Base-by-base conservation (phyloP, 2,113 vertebrate genomes). In the Dolichotis patagonum region DNA sequence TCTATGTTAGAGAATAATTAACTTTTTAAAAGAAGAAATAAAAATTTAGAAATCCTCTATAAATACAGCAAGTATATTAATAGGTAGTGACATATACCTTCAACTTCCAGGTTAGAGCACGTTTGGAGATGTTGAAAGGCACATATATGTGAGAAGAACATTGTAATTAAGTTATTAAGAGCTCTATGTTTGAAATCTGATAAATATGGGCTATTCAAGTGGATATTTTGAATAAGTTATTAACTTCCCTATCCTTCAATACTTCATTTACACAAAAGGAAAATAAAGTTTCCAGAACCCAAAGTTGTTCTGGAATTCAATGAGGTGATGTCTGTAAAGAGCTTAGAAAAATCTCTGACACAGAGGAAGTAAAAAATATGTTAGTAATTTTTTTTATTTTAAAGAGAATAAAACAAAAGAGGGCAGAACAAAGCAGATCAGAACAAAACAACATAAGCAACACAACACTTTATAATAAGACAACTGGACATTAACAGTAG, bases 91-190 rank as follows among this genome's bases (percentile, higher is more conserved):
- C 16, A 38, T 5, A 12, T 85, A 69, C 65, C n/a, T 77, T 92
- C 1, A 19, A 11, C 16, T 26, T 43, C 0, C 41, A 91, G 20
- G 9, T 56, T 71, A 46, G 28, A 35, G 2, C 22, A 38, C 41
- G n/a, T 80, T 77, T 75, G 32, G 67, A 84, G 49, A 89, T 5
- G 8, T 9, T 75, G 38, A 77, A 95, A 96, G 32, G 43, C 43
- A 43, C 43, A 5, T 14, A 62, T 52, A 69, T 43, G 49, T 65
- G 49, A 94, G 63, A 46, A 85, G 0, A 43, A n/a, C 13, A 22
- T 43, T 88, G 4, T 12, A 58, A 83, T 88, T 78, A 84, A 86
- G 24, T 75, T 82, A 95, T n/a, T 89, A 86, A 92, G 41, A 84
- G 85, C 19, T 77, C 49, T 8, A 22, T 43, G 20, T 65, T 46